Evolutionary conservation across 2,113 vertebrate genomes (phyloP).

Genomic region (Myotis lucifugus): DNA sequence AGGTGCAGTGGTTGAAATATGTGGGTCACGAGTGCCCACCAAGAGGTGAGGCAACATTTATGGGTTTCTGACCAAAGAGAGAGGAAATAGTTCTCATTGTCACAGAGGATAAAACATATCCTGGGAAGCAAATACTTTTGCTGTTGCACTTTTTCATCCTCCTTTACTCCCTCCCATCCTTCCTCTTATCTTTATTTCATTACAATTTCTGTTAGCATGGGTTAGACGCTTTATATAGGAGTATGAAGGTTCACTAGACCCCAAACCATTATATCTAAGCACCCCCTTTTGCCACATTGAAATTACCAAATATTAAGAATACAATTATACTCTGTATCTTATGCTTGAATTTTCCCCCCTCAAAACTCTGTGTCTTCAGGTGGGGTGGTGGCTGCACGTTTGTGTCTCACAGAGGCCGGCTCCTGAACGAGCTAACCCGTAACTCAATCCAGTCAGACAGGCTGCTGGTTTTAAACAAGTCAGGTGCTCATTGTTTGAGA

Average conservation of each 20-base stretch:
- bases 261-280: fast-evolving
- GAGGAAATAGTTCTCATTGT: fast-evolving
- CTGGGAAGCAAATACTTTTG: fast-evolving
- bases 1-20: neutral
- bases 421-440: fast-evolving
- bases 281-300: fast-evolving
- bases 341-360: fast-evolving
- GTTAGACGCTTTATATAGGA: too few species aligned
- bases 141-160: fast-evolving
- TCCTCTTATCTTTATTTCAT: neutral
- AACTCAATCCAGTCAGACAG: neutral
- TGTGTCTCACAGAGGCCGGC: fast-evolving
- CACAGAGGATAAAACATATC: too few species aligned
- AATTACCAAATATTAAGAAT: neutral
- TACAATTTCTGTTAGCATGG: too few species aligned
- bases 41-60: fast-evolving
- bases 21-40: fast-evolving
- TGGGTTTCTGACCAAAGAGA: neutral
- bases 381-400: too few species aligned
- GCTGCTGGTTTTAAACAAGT: neutral
- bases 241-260: fast-evolving
- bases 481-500: fast-evolving
- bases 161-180: fast-evolving
- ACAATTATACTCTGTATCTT: fast-evolving
- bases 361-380: neutral